Percentiles rank a stretch among this genome's conserved stretches.
These are phyloP conservation scores for Diprion similis DNA, from an alignment of 1,140 invertebrate species.

Conservation along the genomic window DNA sequence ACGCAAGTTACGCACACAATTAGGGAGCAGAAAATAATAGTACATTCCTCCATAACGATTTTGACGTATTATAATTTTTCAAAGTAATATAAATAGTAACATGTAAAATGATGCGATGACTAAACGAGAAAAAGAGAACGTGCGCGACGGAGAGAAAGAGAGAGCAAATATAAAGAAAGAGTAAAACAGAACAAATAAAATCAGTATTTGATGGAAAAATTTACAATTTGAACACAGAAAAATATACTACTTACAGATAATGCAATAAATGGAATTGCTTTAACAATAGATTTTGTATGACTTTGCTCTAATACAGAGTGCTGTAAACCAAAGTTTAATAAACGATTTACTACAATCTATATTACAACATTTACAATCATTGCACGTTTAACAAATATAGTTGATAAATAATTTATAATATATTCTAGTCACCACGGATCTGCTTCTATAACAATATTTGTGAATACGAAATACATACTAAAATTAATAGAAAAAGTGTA, in stretches of 20 bases:
- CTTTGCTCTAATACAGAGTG: conserved; percentile 32
- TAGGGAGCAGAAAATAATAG: not conserved
- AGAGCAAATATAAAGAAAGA: not conserved
- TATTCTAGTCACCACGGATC: conserved; percentile 56
- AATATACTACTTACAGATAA: conserved; percentile 39
- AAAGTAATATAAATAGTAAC: not conserved
- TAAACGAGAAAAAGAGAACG: not conserved
- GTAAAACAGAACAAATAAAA: not conserved
- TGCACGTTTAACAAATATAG: conserved; percentile 32
- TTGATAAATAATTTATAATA: conserved; percentile 53
- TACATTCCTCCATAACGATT: not conserved
- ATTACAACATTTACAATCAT: conserved; percentile 36
- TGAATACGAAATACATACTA: not conserved
- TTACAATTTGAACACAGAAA: not conserved
- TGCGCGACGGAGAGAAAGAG: not conserved
- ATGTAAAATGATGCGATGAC: not conserved
- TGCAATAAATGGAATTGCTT: conserved; percentile 35
- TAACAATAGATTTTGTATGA: conserved; percentile 5
- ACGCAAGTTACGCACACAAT: not conserved
- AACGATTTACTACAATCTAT: conserved; percentile 39
- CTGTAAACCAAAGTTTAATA: conserved; percentile 54
- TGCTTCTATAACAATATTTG: conserved; percentile 34
- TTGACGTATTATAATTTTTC: not conserved
- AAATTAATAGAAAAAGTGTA: not conserved
- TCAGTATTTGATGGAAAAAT: not conserved